These are phyloP conservation scores for Xiphophorus birchmanni DNA, from an alignment of 2,797 vertebrate species.

Conservation along the genomic window DNA sequence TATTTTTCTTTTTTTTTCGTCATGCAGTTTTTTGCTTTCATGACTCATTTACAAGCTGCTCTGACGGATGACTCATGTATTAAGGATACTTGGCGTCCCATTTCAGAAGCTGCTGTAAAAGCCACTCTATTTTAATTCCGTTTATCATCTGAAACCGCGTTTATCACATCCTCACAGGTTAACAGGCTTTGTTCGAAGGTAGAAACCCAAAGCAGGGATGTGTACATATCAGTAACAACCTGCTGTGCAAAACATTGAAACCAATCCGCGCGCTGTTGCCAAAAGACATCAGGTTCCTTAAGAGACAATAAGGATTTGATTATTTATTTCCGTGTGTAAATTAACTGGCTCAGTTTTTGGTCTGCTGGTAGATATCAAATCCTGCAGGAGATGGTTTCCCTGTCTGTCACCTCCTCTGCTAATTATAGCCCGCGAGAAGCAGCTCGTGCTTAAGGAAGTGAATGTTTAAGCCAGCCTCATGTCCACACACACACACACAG, in stretches of 20 bases:
- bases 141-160: conserved; percentile 3
- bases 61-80: conserved; percentile 62
- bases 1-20: too few species aligned
- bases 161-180: conserved; percentile 19
- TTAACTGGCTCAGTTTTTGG: conserved; percentile 34
- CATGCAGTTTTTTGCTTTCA: conserved; percentile 22
- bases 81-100: conserved; percentile 38
- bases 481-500: conserved; percentile 9
- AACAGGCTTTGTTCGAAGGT: conserved; percentile 13
- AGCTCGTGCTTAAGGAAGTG: conserved; percentile 21
- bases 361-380: conserved; percentile 29
- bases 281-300: conserved; percentile 14
- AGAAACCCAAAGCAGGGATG: background rate
- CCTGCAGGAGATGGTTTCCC: conserved; percentile 16
- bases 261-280: background rate
- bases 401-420: conserved; percentile 35
- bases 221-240: conserved; percentile 8
- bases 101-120: conserved; percentile 39
- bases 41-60: conserved; percentile 61
- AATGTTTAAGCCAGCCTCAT: conserved; percentile 31
- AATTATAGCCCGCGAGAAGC: conserved; percentile 52
- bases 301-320: conserved; percentile 35
- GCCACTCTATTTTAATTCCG: conserved; percentile 24
- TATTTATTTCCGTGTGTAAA: conserved; percentile 36
- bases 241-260: background rate